Evolutionary conservation across 23 tunicate species (phyloP).

Genomic region (Botrylloides violaceus): DNA sequence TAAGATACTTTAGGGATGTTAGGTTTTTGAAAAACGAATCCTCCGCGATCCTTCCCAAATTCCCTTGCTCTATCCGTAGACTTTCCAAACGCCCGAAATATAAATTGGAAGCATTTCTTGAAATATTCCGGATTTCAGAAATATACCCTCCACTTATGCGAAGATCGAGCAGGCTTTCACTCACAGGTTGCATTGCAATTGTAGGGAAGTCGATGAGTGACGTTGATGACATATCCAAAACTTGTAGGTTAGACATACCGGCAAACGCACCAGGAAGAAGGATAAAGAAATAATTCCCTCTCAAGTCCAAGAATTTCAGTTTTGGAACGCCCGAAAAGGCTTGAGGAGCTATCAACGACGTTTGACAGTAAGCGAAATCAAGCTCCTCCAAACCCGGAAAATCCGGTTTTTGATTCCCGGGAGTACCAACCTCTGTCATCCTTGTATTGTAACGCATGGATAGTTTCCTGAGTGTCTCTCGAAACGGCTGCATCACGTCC

Average conservation of each 20-base stretch:
- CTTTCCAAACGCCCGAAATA: not conserved
- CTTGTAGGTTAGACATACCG: not conserved
- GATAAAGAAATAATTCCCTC: not conserved
- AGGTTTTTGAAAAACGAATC: conserved; percentile 17
- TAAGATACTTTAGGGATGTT: not conserved
- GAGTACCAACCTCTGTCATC: conserved; percentile 2
- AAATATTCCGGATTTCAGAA: not conserved
- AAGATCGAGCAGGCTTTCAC: not conserved
- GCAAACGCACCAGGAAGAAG: not conserved
- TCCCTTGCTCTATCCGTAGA: not conserved
- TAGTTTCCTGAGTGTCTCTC: not conserved
- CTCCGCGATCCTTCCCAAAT: not conserved
- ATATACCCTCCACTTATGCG: not conserved
- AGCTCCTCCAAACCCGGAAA: conserved; percentile 1
- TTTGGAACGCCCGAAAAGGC: not conserved
- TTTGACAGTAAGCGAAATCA: conserved; percentile 2
- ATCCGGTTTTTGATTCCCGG: not conserved
- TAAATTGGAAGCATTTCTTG: not conserved
- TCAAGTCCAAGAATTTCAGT: conserved; percentile 6
- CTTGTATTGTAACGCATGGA: not conserved
- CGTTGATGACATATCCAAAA: not conserved
- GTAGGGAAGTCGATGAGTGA: not conserved
- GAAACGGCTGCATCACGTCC: conserved; percentile 10
- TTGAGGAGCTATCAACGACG: not conserved
- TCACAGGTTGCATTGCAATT: not conserved